phyloP scores from a whole-genome alignment of 2,113 vertebrate species.

The Campylomormyrus numenius region DNA sequence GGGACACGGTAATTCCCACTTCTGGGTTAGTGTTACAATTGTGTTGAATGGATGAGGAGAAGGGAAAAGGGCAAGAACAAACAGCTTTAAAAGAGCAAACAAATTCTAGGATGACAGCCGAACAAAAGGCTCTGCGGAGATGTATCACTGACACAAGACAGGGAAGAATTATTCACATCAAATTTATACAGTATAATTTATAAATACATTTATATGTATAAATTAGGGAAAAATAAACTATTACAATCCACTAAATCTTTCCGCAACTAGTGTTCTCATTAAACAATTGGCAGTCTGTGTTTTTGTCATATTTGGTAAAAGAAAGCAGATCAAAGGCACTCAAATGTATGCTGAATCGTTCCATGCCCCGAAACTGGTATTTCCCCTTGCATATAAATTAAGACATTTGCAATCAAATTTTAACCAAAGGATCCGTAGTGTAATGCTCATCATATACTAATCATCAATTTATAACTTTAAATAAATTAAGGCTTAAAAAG shows the following conservation, averaged over 20 bases:
- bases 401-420: constrained; percentile 53
- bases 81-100: constrained; percentile 21
- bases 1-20: background rate
- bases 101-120: constrained; percentile 58
- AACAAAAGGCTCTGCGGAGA: constrained; percentile 63
- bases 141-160: constrained; percentile 46
- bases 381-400: constrained; percentile 70
- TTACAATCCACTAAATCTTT: constrained; percentile 53
- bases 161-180: constrained; percentile 69
- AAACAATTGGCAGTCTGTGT: constrained; percentile 47
- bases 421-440: constrained; percentile 51
- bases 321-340: constrained; percentile 59
- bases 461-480: constrained; percentile 58
- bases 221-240: constrained; percentile 64
- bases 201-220: constrained; percentile 86
- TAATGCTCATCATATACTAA: constrained; percentile 38
- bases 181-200: constrained; percentile 76
- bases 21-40: constrained; percentile 18
- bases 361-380: constrained; percentile 22
- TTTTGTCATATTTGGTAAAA: constrained; percentile 74
- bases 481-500: constrained; percentile 72
- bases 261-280: constrained; percentile 47
- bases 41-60: background rate
- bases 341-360: constrained; percentile 63
- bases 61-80: background rate